phyloP scores from a whole-genome alignment of 2,888 invertebrate genomes.

The Lordiphosa andalusiaca region DNA sequence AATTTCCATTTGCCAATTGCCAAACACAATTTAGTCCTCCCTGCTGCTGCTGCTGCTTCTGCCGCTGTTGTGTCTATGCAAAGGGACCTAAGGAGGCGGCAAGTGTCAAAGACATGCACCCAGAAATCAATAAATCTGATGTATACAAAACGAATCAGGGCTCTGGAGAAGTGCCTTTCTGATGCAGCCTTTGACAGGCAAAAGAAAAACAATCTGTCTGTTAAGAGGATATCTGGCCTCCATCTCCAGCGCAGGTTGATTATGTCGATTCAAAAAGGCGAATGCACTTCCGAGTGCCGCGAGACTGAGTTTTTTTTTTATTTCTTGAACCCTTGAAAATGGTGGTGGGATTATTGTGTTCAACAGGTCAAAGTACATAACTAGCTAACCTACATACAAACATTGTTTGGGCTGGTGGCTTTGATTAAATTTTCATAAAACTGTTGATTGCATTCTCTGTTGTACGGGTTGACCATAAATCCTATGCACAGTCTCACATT shows the following conservation, averaged over 20 bases:
- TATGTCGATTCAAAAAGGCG: constrained; percentile 26
- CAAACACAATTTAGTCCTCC: constrained; percentile 19
- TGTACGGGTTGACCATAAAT: constrained; percentile 29
- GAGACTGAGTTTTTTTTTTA: too few species aligned
- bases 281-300: constrained; percentile 34
- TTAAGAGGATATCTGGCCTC: background rate
- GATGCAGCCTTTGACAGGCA: constrained; percentile 24
- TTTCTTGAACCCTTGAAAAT: background rate
- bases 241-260: background rate
- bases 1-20: constrained; percentile 12
- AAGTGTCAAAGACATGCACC: background rate
- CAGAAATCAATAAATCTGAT: constrained; percentile 16
- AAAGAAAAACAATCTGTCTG: constrained; percentile 30
- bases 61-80: background rate
- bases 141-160: constrained; percentile 15
- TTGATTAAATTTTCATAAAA: constrained; percentile 56
- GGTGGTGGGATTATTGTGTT: background rate
- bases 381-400: constrained; percentile 14
- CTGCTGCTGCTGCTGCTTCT: background rate
- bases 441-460: constrained; percentile 52
- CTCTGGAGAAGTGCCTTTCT: background rate
- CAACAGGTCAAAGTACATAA: constrained; percentile 26
- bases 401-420: constrained; percentile 26
- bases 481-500: constrained; percentile 22
- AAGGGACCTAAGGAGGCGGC: too few species aligned